Percentiles rank a stretch among this genome's conserved stretches.
Conservation (phyloP, 2,797 vertebrate genomes). For the Chelonia mydas region DNA sequence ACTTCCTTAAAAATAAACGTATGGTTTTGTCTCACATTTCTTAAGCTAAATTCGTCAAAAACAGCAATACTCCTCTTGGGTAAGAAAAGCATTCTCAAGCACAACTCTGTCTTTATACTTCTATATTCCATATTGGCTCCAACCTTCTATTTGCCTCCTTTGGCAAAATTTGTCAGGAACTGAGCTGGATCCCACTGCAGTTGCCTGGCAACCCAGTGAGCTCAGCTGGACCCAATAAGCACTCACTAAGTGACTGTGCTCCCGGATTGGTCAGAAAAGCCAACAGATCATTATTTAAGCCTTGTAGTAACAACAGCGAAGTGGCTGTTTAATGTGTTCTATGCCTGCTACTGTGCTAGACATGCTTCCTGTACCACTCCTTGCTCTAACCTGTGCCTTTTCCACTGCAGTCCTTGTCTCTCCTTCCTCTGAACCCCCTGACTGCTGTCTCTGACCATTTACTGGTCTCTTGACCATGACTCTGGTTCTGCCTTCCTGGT, state of each 20-base stretch:
- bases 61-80: accelerated
- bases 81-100: neutral
- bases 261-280: neutral
- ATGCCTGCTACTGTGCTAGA: neutral
- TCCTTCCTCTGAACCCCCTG: neutral
- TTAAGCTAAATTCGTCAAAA: neutral
- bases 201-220: neutral
- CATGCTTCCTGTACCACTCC: neutral
- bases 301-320: neutral
- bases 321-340: neutral
- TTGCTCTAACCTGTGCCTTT: neutral
- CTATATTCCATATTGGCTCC: neutral
- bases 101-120: neutral
- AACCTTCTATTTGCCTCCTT: neutral
- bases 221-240: neutral
- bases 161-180: neutral
- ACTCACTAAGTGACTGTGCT: neutral
- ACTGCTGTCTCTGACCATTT: neutral
- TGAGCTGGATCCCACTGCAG: neutral
- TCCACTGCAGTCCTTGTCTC: neutral
- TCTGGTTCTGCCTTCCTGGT: too few species aligned
- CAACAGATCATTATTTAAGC: neutral
- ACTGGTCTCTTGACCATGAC: neutral
- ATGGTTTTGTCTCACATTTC: neutral
- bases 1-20: neutral